Evolutionary conservation across 2,113 vertebrate genomes (phyloP), one percentile per base, ranked within the genome.

Genomic region (Cynopterus brachyotis): DNA sequence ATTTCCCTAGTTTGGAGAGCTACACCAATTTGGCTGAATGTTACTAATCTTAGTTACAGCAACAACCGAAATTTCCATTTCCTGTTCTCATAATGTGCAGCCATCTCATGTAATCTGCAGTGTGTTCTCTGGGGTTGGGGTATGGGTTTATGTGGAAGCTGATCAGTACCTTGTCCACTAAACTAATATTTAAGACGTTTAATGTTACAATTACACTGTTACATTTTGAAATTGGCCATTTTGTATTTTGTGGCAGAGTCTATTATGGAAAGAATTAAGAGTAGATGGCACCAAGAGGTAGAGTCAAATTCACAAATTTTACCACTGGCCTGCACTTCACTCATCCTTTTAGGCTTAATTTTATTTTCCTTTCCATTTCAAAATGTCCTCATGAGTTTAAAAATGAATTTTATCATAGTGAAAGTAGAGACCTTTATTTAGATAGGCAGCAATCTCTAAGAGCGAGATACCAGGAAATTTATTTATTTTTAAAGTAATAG

Each of bases 321-420:
- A 93, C 66, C 47, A 37, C 37, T 60, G 35, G 26, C 19, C 30
- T 95, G 35, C 8, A 60, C 30, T 82, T 91, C 2, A 28, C 45
- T 82, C 17, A 11, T 76, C 19, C 70, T 89, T 55, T 94, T 85
- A 69, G 69, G n/a, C 55, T 97, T 96, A 75, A 78, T 90, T 95
- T 96, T 94, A 57, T 91, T 97, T 89, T 59, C 79, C 87, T 83
- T 96, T 95, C 42, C 75, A 84, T 93, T 86, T 96, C 53, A 90
- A 67, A 70, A 75, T 67, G n/a, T 97, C 89, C 75, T 85, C 60
- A 30, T 67, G 60, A 76, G 30, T 72, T 95, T 93, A 93, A 93
- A 89, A 98, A 73, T 87, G 70, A 85, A 47, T 92, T 95, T 86
- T 94, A 84, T 75, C 50, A 28, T 72, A 76, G 13, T 60, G 32